Conservation (phyloP, 2,888 invertebrate genomes). For the Drosophila tanythrix region DNA sequence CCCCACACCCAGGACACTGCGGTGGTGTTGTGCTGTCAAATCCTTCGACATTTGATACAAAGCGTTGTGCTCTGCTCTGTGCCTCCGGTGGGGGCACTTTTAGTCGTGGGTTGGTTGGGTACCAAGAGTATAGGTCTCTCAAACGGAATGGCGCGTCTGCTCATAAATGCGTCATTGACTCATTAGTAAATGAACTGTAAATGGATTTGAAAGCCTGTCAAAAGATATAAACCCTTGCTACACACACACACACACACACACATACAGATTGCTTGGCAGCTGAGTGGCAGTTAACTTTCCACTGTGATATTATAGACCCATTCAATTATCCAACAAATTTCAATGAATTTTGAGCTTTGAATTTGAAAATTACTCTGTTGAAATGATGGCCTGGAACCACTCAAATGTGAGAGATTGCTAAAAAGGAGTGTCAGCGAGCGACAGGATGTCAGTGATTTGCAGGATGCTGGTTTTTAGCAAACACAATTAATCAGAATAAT, state of each 20-base stretch:
- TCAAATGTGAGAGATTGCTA: conserved; percentile 3
- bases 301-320: not conserved
- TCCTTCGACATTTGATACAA: conserved; percentile 38
- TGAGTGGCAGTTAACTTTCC: conserved; percentile 14
- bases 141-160: conserved; percentile 41
- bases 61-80: not conserved
- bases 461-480: conserved; percentile 3
- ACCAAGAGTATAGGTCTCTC: conserved; percentile 18
- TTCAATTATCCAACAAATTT: conserved; percentile 60
- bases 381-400: conserved; percentile 15
- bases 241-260: not conserved
- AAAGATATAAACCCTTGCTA: conserved; percentile 42
- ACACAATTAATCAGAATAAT: conserved; percentile 3
- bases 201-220: conserved; percentile 67
- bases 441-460: conserved; percentile 17
- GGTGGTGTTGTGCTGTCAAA: conserved; percentile 31
- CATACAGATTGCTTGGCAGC: conserved; percentile 21
- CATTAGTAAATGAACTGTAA: conserved; percentile 77
- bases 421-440: not conserved
- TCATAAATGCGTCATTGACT: conserved; percentile 73
- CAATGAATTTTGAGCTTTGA: conserved; percentile 42
- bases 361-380: conserved; percentile 36
- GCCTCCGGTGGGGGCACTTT: not conserved
- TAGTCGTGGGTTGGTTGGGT: not conserved
- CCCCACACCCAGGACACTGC: conserved; percentile 1